phyloP scores from a whole-genome alignment of 1,140 invertebrate species.

The Oscheius sp. region DNA sequence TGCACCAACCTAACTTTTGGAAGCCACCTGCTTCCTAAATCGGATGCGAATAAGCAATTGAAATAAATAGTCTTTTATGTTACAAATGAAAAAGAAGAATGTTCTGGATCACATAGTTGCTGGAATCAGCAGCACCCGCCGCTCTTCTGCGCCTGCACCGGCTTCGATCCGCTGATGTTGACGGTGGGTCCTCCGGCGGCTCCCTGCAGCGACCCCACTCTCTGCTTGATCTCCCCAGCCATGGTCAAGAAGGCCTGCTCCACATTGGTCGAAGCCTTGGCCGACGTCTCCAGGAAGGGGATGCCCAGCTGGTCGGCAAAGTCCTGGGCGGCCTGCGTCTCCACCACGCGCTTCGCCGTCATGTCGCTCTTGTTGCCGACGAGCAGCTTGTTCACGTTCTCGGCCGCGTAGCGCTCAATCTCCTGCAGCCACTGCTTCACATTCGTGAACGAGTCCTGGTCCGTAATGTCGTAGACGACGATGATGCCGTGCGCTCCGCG shows the following conservation, averaged over 20 bases:
- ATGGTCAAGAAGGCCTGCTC: conserved; percentile 65
- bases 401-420: conserved; percentile 96
- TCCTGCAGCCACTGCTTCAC: conserved; percentile 94
- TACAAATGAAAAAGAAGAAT: no score
- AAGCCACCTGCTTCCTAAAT: no score
- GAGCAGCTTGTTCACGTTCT: conserved; percentile 98
- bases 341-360: conserved; percentile 88
- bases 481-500: conserved; percentile 97
- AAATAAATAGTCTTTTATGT: no score
- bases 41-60: no score
- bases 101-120: no score
- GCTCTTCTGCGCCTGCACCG: not conserved
- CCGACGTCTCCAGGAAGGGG: conserved; percentile 95
- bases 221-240: not conserved
- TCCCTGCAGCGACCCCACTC: not conserved
- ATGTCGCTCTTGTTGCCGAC: conserved; percentile 98
- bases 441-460: conserved; percentile 78
- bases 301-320: conserved; percentile 92
- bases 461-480: conserved; percentile 97
- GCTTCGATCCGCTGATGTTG: conserved; percentile 1
- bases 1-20: no score
- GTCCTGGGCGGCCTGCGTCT: conserved; percentile 79
- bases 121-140: conserved; percentile 12
- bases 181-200: not conserved
- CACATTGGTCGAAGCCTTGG: conserved; percentile 93